Evolutionary conservation across 2,113 vertebrate species (phyloP).

Genomic region (Sturnus vulgaris): DNA sequence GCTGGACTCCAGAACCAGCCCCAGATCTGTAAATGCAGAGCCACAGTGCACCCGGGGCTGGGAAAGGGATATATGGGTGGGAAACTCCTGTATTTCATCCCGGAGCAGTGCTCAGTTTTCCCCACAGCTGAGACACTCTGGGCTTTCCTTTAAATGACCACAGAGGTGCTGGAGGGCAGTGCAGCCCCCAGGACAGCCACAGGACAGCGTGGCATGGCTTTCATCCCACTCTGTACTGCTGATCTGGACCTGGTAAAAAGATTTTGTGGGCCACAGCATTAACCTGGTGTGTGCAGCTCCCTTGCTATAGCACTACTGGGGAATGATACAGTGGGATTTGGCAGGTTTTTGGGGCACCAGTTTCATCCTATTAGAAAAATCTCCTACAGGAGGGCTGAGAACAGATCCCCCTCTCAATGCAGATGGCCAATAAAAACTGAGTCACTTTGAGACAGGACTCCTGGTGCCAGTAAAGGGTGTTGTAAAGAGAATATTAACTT

Average conservation of each 20-base stretch:
- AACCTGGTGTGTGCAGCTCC: neutral
- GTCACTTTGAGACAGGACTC: neutral
- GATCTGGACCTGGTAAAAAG: neutral
- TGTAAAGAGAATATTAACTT: neutral
- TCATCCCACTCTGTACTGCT: neutral
- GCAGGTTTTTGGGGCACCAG: neutral
- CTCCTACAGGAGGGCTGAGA: neutral
- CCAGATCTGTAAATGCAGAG: neutral
- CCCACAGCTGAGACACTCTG: neutral
- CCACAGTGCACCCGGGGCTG: neutral
- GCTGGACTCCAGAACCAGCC: neutral
- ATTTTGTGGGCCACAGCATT: neutral
- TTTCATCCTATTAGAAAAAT: neutral
- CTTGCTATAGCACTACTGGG: neutral
- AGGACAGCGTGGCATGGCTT: neutral
- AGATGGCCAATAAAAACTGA: neutral
- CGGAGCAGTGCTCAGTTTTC: neutral
- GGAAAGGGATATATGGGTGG: neutral
- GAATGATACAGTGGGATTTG: neutral
- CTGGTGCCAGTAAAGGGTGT: neutral
- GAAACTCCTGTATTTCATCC: neutral
- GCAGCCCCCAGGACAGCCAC: rapidly evolving
- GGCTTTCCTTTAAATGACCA: neutral
- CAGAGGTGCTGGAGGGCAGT: neutral
- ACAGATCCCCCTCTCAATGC: rapidly evolving